These are phyloP conservation scores for Lasioglossum baleicum DNA, from an alignment of 1,140 invertebrate species.

Conservation along the genomic window DNA sequence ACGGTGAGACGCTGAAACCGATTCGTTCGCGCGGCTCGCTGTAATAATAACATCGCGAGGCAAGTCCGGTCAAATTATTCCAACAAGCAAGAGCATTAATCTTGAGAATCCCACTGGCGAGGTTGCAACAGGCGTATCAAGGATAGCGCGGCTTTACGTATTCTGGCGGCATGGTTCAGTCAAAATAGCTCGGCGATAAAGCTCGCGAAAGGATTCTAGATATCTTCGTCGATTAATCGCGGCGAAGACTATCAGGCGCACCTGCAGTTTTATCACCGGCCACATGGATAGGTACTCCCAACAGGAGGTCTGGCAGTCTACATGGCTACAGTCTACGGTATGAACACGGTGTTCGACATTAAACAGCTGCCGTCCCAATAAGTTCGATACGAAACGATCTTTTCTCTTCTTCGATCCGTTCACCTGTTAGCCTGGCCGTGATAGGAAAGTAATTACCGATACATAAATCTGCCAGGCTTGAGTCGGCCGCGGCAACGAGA, in stretches of 20 bases:
- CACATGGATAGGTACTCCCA: conserved; percentile 38
- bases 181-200: conserved; percentile 22
- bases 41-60: background rate
- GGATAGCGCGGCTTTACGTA: background rate
- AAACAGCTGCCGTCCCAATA: conserved; percentile 15
- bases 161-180: background rate
- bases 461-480: conserved; percentile 55
- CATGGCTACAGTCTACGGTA: conserved; percentile 6
- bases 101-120: background rate
- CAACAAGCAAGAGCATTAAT: background rate
- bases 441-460: conserved; percentile 63
- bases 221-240: conserved; percentile 57
- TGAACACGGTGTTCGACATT: conserved; percentile 19
- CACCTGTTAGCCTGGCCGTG: conserved; percentile 43
- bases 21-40: background rate
- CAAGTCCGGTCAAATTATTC: background rate
- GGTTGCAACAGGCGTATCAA: background rate
- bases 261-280: conserved; percentile 48
- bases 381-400: conserved; percentile 47
- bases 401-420: conserved; percentile 10
- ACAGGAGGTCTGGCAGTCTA: conserved; percentile 38
- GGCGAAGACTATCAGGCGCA: conserved; percentile 46
- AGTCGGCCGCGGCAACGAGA: conserved; percentile 5
- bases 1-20: background rate
- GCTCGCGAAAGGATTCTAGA: background rate